phyloP scores from a whole-genome alignment of 2,888 invertebrate genomes.

The Mimachlamys varia region DNA sequence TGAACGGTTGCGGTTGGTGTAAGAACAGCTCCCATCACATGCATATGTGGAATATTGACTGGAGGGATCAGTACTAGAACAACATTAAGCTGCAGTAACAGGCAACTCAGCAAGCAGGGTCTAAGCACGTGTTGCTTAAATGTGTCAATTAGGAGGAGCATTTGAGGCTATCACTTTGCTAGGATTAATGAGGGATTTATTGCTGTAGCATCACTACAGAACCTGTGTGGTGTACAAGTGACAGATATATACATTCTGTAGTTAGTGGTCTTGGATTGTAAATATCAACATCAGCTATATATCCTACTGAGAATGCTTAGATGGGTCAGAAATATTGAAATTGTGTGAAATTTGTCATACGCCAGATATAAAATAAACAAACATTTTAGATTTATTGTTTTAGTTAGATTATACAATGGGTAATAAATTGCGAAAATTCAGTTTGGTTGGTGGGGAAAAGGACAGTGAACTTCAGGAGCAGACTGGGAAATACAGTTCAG shows the following conservation, averaged over 20 bases:
- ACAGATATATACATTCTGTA: not conserved
- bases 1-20: constrained; percentile 10
- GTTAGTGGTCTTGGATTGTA: not conserved
- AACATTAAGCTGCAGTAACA: constrained; percentile 14
- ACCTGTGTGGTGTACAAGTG: not conserved
- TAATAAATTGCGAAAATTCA: constrained; percentile 11
- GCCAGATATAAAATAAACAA: not conserved
- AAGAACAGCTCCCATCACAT: constrained; percentile 7
- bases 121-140: not conserved
- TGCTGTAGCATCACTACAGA: not conserved
- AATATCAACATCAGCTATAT: not conserved
- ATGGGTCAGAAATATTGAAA: not conserved
- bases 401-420: constrained; percentile 19
- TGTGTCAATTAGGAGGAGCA: not conserved
- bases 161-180: not conserved
- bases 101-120: not conserved
- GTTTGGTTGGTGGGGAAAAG: not conserved
- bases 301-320: no score
- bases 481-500: not conserved
- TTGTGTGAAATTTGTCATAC: not conserved
- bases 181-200: not conserved
- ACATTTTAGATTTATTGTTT: not conserved
- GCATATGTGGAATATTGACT: constrained; percentile 24
- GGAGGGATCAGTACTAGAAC: not conserved
- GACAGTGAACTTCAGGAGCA: not conserved